phyloP scores from a whole-genome alignment of 2,888 invertebrate species.

The Caenorhabditis wallacei region DNA sequence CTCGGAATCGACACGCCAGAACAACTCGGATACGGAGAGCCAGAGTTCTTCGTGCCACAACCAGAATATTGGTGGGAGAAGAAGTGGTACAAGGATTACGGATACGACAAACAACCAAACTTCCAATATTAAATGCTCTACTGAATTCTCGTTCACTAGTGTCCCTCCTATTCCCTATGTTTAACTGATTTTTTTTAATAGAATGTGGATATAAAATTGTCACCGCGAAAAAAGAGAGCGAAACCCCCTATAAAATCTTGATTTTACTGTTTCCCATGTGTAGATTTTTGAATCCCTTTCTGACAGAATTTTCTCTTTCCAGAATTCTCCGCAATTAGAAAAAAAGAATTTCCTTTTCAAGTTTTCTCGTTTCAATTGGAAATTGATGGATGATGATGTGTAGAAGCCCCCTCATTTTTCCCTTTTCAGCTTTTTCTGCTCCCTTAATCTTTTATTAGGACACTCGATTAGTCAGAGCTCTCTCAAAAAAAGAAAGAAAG shows the following conservation, averaged over 20 bases:
- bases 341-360: neutral
- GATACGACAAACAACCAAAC: slow-evolving; percentile 80
- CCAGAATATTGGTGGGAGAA: slow-evolving; percentile 86
- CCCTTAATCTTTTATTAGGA: slow-evolving; percentile 48
- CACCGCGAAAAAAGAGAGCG: slow-evolving; percentile 1
- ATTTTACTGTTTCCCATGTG: slow-evolving; percentile 7
- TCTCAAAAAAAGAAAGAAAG: neutral
- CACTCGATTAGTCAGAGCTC: slow-evolving; percentile 31
- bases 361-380: neutral
- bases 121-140: slow-evolving; percentile 68
- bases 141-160: slow-evolving; percentile 1
- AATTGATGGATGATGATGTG: slow-evolving; percentile 24
- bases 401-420: neutral
- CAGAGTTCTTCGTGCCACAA: slow-evolving; percentile 91
- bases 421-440: neutral
- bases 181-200: slow-evolving; percentile 27
- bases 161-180: neutral
- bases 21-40: slow-evolving; percentile 97
- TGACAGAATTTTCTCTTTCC: neutral
- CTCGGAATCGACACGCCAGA: slow-evolving; percentile 95
- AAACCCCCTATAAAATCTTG: slow-evolving; percentile 1
- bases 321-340: slow-evolving; percentile 1
- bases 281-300: slow-evolving; percentile 2
- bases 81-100: slow-evolving; percentile 82
- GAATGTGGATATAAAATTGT: slow-evolving; percentile 43